Evolutionary conservation across 1,140 invertebrate genomes (phyloP).

Genomic region (Drosophila sp.): DNA sequence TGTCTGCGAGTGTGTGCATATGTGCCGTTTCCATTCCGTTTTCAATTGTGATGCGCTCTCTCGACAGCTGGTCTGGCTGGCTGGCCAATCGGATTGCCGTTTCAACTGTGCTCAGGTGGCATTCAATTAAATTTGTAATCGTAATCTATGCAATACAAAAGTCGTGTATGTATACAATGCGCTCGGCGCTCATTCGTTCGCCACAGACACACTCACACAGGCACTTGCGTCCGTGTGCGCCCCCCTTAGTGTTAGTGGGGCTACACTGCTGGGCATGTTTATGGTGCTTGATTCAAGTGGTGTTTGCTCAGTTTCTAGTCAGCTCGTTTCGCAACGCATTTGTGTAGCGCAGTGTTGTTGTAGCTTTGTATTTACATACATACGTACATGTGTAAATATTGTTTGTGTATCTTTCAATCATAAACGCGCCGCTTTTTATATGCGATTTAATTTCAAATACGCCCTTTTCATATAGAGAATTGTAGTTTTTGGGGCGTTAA

Average conservation of each 20-base stretch:
- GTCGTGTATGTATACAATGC: slow-evolving; percentile 47
- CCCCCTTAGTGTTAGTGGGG: slow-evolving; percentile 5
- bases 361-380: slow-evolving; percentile 3
- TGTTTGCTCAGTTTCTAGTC: slow-evolving; percentile 25
- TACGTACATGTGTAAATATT: neutral
- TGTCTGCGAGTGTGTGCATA: slow-evolving; percentile 11
- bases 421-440: slow-evolving; percentile 59
- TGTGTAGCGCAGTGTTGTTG: slow-evolving; percentile 41
- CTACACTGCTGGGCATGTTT: slow-evolving; percentile 37
- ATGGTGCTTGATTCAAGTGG: slow-evolving; percentile 17
- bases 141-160: slow-evolving; percentile 68
- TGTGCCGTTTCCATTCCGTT: slow-evolving; percentile 43
- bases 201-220: slow-evolving; percentile 21
- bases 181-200: slow-evolving; percentile 63
- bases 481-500: slow-evolving; percentile 48
- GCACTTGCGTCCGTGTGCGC: slow-evolving; percentile 11
- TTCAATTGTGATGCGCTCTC: slow-evolving; percentile 36
- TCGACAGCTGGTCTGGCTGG: slow-evolving; percentile 34
- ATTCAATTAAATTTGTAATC: slow-evolving; percentile 81
- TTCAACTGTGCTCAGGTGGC: slow-evolving; percentile 63
- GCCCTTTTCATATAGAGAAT: slow-evolving; percentile 68
- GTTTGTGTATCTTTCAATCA: slow-evolving; percentile 63
- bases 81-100: slow-evolving; percentile 69
- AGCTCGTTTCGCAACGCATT: slow-evolving; percentile 10
- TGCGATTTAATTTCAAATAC: slow-evolving; percentile 65